phyloP scores from a whole-genome alignment of 1,140 invertebrate species.

The Ips typographus region DNA sequence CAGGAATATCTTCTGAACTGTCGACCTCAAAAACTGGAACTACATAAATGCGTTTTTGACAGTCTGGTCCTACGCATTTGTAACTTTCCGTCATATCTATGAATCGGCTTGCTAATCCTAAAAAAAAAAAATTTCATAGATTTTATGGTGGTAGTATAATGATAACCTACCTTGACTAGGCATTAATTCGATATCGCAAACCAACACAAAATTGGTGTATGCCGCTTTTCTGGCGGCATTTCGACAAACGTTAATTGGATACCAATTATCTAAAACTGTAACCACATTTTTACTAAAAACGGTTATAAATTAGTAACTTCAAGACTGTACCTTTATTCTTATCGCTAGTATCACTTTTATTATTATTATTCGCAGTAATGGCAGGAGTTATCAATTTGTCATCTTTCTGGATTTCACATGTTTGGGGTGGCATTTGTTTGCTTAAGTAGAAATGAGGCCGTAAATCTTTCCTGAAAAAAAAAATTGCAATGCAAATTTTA shows the following conservation, averaged over 20 bases:
- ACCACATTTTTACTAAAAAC: no score
- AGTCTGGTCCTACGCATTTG: conserved; percentile 28
- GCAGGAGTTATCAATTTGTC: neutral
- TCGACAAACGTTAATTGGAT: conserved; percentile 76
- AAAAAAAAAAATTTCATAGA: neutral
- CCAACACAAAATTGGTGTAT: conserved; percentile 67
- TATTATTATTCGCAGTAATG: neutral
- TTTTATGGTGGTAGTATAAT: neutral
- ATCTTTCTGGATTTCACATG: conserved; percentile 16
- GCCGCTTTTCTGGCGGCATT: conserved; percentile 67
- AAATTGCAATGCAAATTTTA: neutral
- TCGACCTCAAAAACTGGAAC: conserved; percentile 76
- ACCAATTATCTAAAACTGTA: conserved; percentile 45
- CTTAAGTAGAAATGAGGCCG: neutral
- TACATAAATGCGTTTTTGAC: conserved; percentile 61
- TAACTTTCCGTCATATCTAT: conserved; percentile 58
- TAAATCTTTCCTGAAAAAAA: conserved; percentile 11
- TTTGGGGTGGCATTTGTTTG: conserved; percentile 11
- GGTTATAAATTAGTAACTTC: no score
- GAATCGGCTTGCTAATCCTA: conserved; percentile 61
- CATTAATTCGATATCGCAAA: conserved; percentile 75
- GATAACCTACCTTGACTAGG: conserved; percentile 57
- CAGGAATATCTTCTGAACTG: conserved; percentile 60
- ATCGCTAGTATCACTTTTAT: neutral
- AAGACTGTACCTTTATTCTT: neutral